Percentiles rank a stretch among this genome's conserved stretches.
These are phyloP conservation scores for Leptinotarsa undecemlineata DNA, from an alignment of 1,140 invertebrate genomes.

Conservation along the genomic window DNA sequence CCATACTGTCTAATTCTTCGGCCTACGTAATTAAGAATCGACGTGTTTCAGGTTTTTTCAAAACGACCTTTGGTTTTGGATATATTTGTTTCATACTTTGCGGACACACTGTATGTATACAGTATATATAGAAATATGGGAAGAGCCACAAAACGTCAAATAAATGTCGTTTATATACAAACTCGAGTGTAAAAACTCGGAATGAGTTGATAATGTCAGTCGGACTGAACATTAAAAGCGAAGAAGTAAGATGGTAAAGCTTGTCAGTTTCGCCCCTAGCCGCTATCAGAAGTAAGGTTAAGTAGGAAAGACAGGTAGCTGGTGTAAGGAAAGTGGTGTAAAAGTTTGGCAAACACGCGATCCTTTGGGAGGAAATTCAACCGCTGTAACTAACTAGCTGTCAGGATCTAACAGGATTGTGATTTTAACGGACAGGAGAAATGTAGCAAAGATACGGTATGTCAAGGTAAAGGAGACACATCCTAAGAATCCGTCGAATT, in stretches of 20 bases:
- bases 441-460: background rate
- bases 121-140: too few relatives aligned
- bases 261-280: background rate
- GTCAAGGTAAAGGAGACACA: background rate
- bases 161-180: too few relatives aligned
- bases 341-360: conserved; percentile 29
- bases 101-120: too few relatives aligned
- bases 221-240: background rate
- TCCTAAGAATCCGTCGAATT: background rate
- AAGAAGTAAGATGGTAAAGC: background rate
- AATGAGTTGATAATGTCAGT: too few relatives aligned
- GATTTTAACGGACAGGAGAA: conserved; percentile 17
- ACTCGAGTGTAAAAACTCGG: too few relatives aligned
- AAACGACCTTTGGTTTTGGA: too few relatives aligned
- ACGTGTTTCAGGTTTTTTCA: too few relatives aligned
- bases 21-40: too few relatives aligned
- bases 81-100: too few relatives aligned
- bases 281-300: conserved; percentile 9
- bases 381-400: conserved; percentile 41
- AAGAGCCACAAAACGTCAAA: too few relatives aligned
- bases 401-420: conserved; percentile 22
- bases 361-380: conserved; percentile 37
- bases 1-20: too few relatives aligned
- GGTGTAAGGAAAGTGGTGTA: conserved; percentile 29
- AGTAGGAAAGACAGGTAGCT: conserved; percentile 21